Evolutionary conservation across 1,140 invertebrate species (phyloP), one percentile per base, ranked within the genome.

Genomic region (Belonocnema kinseyi): DNA sequence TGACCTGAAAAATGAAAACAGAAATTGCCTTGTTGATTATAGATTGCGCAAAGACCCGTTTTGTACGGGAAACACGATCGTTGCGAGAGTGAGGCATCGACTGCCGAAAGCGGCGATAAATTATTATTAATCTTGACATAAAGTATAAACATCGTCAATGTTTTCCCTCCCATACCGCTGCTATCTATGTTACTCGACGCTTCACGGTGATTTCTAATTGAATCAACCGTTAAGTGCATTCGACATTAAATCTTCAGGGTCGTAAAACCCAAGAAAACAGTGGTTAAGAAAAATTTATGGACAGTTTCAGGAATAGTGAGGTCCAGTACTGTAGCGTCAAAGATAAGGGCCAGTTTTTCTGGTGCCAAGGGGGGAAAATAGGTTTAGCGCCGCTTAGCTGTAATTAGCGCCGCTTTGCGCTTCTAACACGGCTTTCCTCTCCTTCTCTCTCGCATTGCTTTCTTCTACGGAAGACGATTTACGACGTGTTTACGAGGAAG

Each of bases 91-190:
- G 6, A 17, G 54, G 54, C 54, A 4, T 17, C n/a, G n/a, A 56
- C 6, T 56, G 54, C 54, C 54, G 17, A 56, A 56, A 56, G 54
- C 6, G 17, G 10, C 54, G 54, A 56, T 56, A 56, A 56, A 56
- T 56, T 56, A 56, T 56, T 56, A 56, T 56, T 56, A 56, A 56
- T 56, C 54, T 56, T 56, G 54, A 56, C 54, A 17, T 56, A 7
- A 56, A n/a, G 17, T 56, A 11, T 11, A 2, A 5, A 56, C 54
- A 19, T 17, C 54, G 8, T 21, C 10, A 56, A 56, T 56, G 17
- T 10, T 7, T 56, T 46, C 40, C 40, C 40, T 46, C 11, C 1
- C 10, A 46, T 46, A 46, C 10, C 10, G 10, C 10, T 17, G 10
- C 54, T 56, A 17, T 56, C 54, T 56, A 21, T 56, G 8, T 5